phyloP scores from a whole-genome alignment of 2,113 vertebrate species.

The Euleptes europaea region DNA sequence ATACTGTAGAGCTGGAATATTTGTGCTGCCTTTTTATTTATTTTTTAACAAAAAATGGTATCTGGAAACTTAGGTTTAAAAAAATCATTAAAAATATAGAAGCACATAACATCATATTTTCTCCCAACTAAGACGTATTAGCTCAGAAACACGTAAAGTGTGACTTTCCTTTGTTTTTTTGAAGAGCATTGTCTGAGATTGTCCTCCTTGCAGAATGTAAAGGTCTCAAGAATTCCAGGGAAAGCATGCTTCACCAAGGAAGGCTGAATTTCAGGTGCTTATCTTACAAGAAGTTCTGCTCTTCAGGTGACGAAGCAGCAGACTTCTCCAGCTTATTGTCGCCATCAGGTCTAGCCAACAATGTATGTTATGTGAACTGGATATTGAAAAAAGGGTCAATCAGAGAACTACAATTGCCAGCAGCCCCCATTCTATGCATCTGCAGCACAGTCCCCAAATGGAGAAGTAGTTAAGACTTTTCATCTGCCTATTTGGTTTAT shows the following conservation, averaged over 20 bases:
- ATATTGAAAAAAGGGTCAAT: neutral
- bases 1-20: too few relatives aligned
- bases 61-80: too few relatives aligned
- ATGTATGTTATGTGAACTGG: too few relatives aligned
- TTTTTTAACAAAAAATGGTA: too few relatives aligned
- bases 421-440: neutral
- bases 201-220: neutral
- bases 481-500: neutral
- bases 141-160: neutral
- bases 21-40: too few relatives aligned
- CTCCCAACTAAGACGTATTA: neutral
- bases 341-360: neutral
- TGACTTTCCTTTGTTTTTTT: neutral
- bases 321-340: neutral
- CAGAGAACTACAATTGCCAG: neutral
- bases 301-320: neutral
- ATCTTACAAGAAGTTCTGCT: neutral
- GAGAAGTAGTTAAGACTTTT: neutral
- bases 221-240: fast-evolving
- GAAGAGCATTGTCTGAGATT: fast-evolving
- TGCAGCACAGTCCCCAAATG: neutral
- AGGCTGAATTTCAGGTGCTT: neutral
- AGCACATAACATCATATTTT: too few relatives aligned
- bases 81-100: too few relatives aligned
- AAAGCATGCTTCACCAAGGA: neutral